Base-by-base conservation (phyloP, 2,797 vertebrate genomes). In the Onychomys leucogaster region DNA sequence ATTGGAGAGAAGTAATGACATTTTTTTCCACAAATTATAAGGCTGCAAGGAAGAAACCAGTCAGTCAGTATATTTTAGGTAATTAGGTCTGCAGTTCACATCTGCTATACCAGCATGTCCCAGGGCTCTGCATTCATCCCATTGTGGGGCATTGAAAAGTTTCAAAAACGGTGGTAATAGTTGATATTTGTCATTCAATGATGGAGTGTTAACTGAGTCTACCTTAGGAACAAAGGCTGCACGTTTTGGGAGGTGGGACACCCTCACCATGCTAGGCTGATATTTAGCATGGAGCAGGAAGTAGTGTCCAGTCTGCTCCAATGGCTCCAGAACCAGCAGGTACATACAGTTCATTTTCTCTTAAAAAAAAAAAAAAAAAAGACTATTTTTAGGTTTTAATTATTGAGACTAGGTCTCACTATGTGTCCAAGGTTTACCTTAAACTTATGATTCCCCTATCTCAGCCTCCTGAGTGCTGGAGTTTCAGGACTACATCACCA, bases 21-120 rank as follows among this genome's bases (percentile, higher is more conserved):
- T 65, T 4, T 34, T 32, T 14, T 32, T 25, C 2, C 6, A 23
- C 27, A 82, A 77, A 52, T 41, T 19, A 17, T 32, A 71, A 10
- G 65, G n/a, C 14, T 59, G 0, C 21, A 49, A 88, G 27, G 1
- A 55, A 67, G 27, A 77, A 85, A 65, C n/a, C 19, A 78, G 14
- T 37, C 32, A 52, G 27, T 37, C 32, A 43, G 27, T 8, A 27
- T 23, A 77, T 32, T 29, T 71, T 2, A 81, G 63, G 14, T 59
- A 34, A 37, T 92, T 81, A 77, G 2, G 37, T 81, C 25, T 61
- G 43, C 2, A 34, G 37, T 63, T 57, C n/a, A 37, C 5, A 57
- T 10, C 19, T 55, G 0, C 2, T 8, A 5, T 52, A 6, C 37
- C 11, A 5, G 4, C 2, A 9, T 41, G 37, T 7, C 29, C 37